A percentile compares a stretch with the other conserved stretches of the same genome.
phyloP scores from a whole-genome alignment of 2,888 invertebrate genomes.

The Argyra leucocephala region DNA sequence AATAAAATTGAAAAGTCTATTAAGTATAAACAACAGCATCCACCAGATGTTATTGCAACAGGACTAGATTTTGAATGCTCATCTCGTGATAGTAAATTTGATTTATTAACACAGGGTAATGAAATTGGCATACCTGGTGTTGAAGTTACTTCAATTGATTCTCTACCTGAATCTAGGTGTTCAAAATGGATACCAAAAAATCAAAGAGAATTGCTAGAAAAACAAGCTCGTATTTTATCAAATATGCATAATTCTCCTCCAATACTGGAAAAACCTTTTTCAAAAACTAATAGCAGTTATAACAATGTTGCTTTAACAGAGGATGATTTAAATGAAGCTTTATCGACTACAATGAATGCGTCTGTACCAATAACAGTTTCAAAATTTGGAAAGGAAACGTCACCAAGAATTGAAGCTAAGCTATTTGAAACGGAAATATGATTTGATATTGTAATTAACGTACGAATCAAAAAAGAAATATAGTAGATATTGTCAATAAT shows the following conservation, averaged over 20 bases:
- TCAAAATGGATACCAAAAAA: conserved; percentile 42
- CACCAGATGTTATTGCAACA: conserved; percentile 7
- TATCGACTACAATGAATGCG: too few relatives aligned
- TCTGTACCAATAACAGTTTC: too few relatives aligned
- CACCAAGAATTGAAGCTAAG: background rate
- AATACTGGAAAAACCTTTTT: conserved; percentile 21
- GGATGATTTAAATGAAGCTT: too few relatives aligned
- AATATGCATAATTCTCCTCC: conserved; percentile 26
- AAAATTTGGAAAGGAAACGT: too few relatives aligned
- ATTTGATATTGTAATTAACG: too few relatives aligned
- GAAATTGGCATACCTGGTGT: conserved; percentile 40
- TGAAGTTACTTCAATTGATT: conserved; percentile 34
- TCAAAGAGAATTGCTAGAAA: conserved; percentile 40
- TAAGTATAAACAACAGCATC: conserved; percentile 16
- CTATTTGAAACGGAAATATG: conserved; percentile 9
- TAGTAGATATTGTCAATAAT: too few relatives aligned
- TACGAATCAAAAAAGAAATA: too few relatives aligned
- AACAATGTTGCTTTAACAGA: conserved; percentile 5
- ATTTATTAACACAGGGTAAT: conserved; percentile 36
- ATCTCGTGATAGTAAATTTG: conserved; percentile 24
- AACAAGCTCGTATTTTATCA: conserved; percentile 36
- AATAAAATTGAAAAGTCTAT: conserved; percentile 19
- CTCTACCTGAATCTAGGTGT: conserved; percentile 33
- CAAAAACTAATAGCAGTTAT: conserved; percentile 19
- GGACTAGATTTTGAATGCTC: background rate